Evolutionary conservation across 2,113 vertebrate genomes (phyloP).

Genomic region (Neopipo cinnamomea): DNA sequence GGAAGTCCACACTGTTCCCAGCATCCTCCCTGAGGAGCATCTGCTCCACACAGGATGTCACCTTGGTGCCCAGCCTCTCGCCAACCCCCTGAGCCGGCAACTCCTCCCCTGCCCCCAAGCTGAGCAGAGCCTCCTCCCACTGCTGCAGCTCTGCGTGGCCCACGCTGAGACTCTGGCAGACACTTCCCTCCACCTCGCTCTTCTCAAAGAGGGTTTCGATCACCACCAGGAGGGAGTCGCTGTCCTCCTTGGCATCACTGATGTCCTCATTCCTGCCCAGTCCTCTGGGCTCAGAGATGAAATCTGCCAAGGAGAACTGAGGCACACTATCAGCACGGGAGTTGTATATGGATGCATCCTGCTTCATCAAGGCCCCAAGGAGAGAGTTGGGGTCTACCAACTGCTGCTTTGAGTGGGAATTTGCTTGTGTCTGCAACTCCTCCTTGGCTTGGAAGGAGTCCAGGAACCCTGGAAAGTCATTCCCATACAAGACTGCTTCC

Average conservation of each 20-base stretch:
- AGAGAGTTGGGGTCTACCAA: conserved; percentile 56
- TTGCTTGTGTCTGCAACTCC: background rate
- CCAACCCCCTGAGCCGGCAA: background rate
- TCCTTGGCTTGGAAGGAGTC: background rate
- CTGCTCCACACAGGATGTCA: conserved; percentile 66
- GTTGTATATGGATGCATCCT: conserved; percentile 68
- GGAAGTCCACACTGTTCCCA: background rate
- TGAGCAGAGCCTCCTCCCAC: conserved; percentile 71
- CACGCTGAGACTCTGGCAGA: background rate
- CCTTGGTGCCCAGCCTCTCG: conserved; percentile 32
- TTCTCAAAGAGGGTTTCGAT: conserved; percentile 64
- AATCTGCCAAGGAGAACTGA: conserved; percentile 66
- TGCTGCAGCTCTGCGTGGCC: conserved; percentile 9
- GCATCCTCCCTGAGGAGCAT: background rate
- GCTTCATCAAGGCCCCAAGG: conserved; percentile 74
- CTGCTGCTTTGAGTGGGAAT: background rate
- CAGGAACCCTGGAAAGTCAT: background rate
- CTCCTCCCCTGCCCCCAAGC: conserved; percentile 9
- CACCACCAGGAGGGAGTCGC: conserved; percentile 12
- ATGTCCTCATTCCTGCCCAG: background rate
- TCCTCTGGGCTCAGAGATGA: conserved; percentile 35
- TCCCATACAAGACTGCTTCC: conserved; percentile 78
- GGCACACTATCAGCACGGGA: background rate
- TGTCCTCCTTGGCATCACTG: conserved; percentile 43
- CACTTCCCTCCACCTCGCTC: background rate